These are phyloP conservation scores for Lepus americanus DNA, from an alignment of 2,113 vertebrate genomes.

Conservation along the genomic window DNA sequence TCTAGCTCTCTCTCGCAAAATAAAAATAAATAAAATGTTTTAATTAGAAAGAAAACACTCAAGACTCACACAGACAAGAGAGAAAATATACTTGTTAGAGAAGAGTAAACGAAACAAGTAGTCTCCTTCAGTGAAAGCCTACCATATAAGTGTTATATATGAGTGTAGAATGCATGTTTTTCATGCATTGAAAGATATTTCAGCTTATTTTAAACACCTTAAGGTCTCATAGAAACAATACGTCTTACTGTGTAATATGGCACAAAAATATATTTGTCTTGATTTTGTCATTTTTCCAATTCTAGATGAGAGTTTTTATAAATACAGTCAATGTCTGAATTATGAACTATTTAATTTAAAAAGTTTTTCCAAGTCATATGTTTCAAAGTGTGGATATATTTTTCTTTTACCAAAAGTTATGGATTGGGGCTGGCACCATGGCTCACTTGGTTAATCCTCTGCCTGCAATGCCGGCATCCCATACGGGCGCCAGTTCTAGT, in stretches of 20 bases:
- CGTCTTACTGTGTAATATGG: background rate
- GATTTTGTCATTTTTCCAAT: background rate
- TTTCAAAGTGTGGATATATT: background rate
- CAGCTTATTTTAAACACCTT: background rate
- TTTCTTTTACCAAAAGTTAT: background rate
- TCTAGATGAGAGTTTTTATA: background rate
- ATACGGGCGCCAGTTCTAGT: no score
- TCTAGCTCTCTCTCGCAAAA: no score
- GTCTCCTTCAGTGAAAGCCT: background rate
- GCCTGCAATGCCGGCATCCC: no score
- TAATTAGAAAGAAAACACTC: no score
- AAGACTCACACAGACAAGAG: background rate
- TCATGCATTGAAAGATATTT: slow-evolving; percentile 14
- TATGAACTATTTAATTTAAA: background rate
- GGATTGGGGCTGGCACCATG: no score
- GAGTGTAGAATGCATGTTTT: background rate
- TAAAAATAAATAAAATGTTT: no score
- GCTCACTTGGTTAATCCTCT: no score
- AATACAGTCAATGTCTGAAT: background rate
- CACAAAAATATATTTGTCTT: background rate
- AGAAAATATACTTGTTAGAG: background rate
- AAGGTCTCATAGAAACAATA: background rate
- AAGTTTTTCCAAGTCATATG: background rate
- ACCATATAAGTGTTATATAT: background rate
- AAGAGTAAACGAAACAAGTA: background rate